Evolutionary conservation across 2,113 vertebrate genomes (phyloP).

Genomic region (Urocynchramus pylzowi): DNA sequence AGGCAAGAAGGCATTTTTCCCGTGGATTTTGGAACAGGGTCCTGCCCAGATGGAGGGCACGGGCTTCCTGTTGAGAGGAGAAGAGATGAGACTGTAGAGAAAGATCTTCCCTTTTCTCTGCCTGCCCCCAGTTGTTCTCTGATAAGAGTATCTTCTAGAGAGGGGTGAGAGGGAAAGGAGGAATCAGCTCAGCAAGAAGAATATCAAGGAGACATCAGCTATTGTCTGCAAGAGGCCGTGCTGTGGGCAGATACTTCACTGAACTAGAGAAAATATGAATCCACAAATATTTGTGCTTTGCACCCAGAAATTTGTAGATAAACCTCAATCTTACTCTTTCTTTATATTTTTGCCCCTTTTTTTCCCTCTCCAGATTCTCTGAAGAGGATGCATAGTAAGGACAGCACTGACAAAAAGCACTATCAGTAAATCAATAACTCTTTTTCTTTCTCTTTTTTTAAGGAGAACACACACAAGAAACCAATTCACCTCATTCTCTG

Average conservation of each 20-base stretch:
- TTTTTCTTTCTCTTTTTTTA: slow-evolving; percentile 32
- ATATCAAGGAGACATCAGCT: background rate
- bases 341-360: rapidly evolving
- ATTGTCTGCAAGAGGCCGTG: background rate
- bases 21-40: background rate
- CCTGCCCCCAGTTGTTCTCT: background rate
- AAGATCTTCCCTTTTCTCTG: background rate
- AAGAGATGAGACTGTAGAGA: background rate
- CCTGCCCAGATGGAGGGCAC: background rate
- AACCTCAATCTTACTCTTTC: background rate
- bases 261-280: background rate
- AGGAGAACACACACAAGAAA: slow-evolving; percentile 88
- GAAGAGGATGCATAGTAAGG: background rate
- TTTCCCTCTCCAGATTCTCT: background rate
- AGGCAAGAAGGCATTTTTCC: background rate
- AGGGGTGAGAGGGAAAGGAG: background rate
- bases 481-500: slow-evolving; percentile 83
- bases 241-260: background rate
- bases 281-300: too few species aligned
- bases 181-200: background rate
- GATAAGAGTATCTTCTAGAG: background rate
- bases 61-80: rapidly evolving
- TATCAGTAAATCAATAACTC: slow-evolving; percentile 27
- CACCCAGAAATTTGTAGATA: background rate
- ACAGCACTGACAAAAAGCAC: background rate